Base-by-base conservation (phyloP, 2,113 vertebrate species). In the Salvelinus namaycush region DNA sequence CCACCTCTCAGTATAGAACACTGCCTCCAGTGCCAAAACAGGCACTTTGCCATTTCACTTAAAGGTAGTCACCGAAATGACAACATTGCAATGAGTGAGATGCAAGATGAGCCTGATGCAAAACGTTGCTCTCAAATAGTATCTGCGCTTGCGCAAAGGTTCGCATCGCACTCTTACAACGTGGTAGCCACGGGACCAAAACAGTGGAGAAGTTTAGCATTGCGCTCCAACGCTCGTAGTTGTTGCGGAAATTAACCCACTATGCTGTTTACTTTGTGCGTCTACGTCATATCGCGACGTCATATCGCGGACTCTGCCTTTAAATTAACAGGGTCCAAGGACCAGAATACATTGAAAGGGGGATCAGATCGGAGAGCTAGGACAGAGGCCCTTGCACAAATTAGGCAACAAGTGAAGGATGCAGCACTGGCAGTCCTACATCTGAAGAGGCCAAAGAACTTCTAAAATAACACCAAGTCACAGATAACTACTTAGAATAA, bases 1-100 rank as follows among this genome's bases (percentile, higher is more conserved):
- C 4, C 16, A 54, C 65, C 4, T 29, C 48, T 26, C 8, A 18
- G 68, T 24, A 31, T 13, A 12, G 68, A 68, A 70, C 75, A 79
- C 81, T 67, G 80, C 74, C 62, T 69, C 22, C 83, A 29, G 66
- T 76, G 60, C 77, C 77, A 51, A 29, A 9, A 0, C 3, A 54
- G 22, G 4, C 22, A 9, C 59, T 22, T 24, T 16, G 5, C 3
- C 24, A 54, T 71, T 3, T 67, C 26, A 60, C 29, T 74, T 68
- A 13, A 68, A 16, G 39, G 39, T 44, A 3, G 2, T 44, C 39
- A 44, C 9, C 39, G 9, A 44, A 44, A 44, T 12, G 39, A 44
- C 39, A 44, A 44, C 9, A 44, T 3, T 44, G 39, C 39, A 44
- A 44, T 44, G 9, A 44, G 39, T 44, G 9, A 12, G 39, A 44